Evolutionary conservation across 2,113 vertebrate species (phyloP).

Genomic region (Callipepla californica): DNA sequence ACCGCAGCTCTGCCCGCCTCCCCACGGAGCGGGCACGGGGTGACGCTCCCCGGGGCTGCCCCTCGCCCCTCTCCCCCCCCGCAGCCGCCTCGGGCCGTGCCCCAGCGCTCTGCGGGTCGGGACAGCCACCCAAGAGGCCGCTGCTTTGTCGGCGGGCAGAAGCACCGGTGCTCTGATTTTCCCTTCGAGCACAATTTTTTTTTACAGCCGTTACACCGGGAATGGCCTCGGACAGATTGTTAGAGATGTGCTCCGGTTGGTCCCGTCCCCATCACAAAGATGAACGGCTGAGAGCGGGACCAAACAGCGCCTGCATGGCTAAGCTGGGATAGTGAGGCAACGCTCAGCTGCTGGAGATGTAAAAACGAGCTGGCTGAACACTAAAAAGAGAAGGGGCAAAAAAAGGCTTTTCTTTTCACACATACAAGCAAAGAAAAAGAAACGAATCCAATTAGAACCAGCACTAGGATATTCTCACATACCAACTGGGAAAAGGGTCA

Average conservation of each 20-base stretch:
- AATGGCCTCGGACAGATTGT: background rate
- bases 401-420: background rate
- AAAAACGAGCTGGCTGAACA: slow-evolving; percentile 9
- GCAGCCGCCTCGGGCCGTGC: too few species aligned
- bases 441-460: slow-evolving; percentile 8
- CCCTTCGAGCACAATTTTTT: background rate
- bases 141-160: background rate
- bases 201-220: background rate
- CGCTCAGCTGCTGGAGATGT: background rate
- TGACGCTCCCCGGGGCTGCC: too few species aligned
- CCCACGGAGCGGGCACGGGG: too few species aligned
- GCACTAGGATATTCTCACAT: background rate
- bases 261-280: background rate
- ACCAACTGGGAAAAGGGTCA: background rate
- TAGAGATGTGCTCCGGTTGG: background rate
- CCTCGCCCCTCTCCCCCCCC: too few species aligned
- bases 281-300: too few species aligned
- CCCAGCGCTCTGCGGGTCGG: too few species aligned
- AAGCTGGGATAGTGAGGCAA: background rate
- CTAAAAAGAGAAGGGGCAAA: background rate
- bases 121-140: background rate
- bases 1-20: too few species aligned
- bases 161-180: background rate
- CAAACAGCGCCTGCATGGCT: background rate
- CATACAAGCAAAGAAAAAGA: slow-evolving; percentile 4